A percentile compares a stretch with the other conserved stretches of the same genome.
Evolutionary conservation across 2,797 vertebrate genomes (phyloP).

Genomic region (Psittacula derbiana): DNA sequence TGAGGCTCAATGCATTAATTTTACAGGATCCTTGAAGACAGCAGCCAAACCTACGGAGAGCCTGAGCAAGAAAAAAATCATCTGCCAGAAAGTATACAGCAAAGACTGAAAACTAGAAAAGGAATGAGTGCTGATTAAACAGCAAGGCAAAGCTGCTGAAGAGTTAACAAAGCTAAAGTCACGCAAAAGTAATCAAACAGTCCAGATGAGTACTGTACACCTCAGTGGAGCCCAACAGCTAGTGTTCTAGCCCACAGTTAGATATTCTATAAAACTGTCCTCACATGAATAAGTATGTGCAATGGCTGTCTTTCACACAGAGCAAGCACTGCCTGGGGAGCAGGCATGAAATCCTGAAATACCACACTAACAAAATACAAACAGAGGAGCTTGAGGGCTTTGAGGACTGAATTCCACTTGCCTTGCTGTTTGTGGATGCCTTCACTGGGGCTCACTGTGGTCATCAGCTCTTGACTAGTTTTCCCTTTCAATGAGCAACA

Average conservation of each 20-base stretch:
- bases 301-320: conserved; percentile 9
- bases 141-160: background rate
- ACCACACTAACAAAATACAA: background rate
- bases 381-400: background rate
- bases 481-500: background rate
- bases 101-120: background rate
- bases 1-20: background rate
- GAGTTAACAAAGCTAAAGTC: conserved; percentile 37
- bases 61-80: background rate
- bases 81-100: background rate
- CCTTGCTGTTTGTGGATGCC: background rate
- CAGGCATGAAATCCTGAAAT: conserved; percentile 10
- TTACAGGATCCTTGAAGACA: background rate
- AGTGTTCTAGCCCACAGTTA: conserved; percentile 42
- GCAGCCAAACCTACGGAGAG: background rate
- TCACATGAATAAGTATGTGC: conserved; percentile 46
- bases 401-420: background rate
- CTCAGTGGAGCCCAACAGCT: conserved; percentile 56
- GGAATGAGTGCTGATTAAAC: background rate
- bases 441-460: background rate
- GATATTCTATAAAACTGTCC: conserved; percentile 52
- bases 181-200: conserved; percentile 54
- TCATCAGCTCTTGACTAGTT: background rate
- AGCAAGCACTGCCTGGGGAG: conserved; percentile 17
- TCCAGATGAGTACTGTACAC: conserved; percentile 57